Conservation (phyloP, 1,140 invertebrate species). For the Neodiprion pinetum region DNA sequence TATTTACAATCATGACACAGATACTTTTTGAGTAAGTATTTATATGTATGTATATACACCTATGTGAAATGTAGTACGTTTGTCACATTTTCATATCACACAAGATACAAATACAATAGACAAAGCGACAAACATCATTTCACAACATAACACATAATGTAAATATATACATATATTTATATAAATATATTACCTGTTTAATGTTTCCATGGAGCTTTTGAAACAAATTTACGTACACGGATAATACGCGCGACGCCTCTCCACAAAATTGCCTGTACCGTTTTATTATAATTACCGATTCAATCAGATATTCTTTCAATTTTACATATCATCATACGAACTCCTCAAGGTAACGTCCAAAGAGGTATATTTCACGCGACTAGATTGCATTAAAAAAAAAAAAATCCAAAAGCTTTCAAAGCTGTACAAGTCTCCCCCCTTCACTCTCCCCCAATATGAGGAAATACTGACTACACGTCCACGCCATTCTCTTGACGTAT, state of each 20-base stretch:
- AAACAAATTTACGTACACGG: too few species aligned
- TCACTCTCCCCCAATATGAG: slow-evolving; percentile 14
- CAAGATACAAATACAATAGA: slow-evolving; percentile 19
- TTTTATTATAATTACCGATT: too few species aligned
- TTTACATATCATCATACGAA: not conserved
- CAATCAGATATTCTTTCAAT: not conserved
- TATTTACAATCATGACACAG: slow-evolving; percentile 43
- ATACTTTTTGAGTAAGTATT: slow-evolving; percentile 13
- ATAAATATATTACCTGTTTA: slow-evolving; percentile 9
- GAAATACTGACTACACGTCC: slow-evolving; percentile 25
- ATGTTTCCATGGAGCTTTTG: not conserved
- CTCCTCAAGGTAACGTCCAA: not conserved
- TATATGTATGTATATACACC: not conserved
- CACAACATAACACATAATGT: not conserved
- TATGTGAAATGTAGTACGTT: not conserved
- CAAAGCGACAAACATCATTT: slow-evolving; percentile 8
- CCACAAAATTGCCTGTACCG: too few species aligned
- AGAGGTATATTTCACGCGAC: not conserved
- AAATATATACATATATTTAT: slow-evolving; percentile 16
- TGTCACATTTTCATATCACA: not conserved
- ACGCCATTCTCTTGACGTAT: slow-evolving; percentile 15
- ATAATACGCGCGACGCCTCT: too few species aligned
- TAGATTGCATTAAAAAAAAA: not conserved
- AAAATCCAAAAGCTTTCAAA: not conserved
- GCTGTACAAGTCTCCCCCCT: slow-evolving; percentile 6